Percentiles rank a stretch among this genome's conserved stretches.
These are phyloP conservation scores for Cochlearius cochlearius DNA, from an alignment of 2,113 vertebrate genomes.

Conservation along the genomic window DNA sequence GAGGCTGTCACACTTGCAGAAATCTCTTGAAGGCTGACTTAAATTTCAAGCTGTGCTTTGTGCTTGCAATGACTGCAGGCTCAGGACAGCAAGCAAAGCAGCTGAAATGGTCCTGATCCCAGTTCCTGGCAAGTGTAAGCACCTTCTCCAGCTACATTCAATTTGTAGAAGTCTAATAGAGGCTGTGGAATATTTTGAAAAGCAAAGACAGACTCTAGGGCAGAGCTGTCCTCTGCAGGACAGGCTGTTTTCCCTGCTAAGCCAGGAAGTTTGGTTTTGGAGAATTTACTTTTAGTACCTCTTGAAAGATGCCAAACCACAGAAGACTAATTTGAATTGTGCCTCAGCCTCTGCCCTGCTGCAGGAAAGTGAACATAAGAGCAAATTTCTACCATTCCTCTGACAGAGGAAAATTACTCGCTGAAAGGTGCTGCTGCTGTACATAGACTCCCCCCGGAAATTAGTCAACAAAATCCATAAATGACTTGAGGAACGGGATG, in stretches of 20 bases:
- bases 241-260: neutral
- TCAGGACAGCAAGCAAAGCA: neutral
- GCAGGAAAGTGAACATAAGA: neutral
- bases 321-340: neutral
- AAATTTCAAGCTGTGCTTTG: neutral
- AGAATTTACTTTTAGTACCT: conserved; percentile 15
- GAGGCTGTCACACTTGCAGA: neutral
- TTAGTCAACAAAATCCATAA: neutral
- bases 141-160: neutral
- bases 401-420: neutral
- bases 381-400: neutral
- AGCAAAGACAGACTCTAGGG: neutral
- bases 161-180: neutral
- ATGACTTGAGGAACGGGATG: neutral
- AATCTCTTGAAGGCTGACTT: neutral
- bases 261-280: neutral
- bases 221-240: neutral
- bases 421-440: neutral
- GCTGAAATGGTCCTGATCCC: neutral
- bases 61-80: neutral
- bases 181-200: neutral
- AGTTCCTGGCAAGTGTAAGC: neutral
- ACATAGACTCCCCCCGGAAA: neutral
- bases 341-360: neutral
- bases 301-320: neutral